Percentiles rank a stretch among this genome's conserved stretches.
phyloP scores from a whole-genome alignment of 2,113 vertebrate genomes.

The chimpanzee (Pan troglodytes) region NHGRI_mPanTro3-v2.1_pri NC_072413.2:97281001-97281500 shows the following conservation, averaged over 20 bases:
- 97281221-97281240: constrained; percentile 65
- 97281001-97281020: constrained; percentile 74
- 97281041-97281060: constrained; percentile 72
- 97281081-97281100: background rate
- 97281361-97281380: constrained; percentile 77
- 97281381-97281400: constrained; percentile 83
- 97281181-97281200: background rate
- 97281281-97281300: constrained; percentile 75
- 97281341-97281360: constrained; percentile 82
- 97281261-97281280: constrained; percentile 15
- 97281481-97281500: constrained; percentile 77
- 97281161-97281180: constrained; percentile 16
- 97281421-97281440: constrained; percentile 81
- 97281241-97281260: constrained; percentile 62
- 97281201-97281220: constrained; percentile 10
- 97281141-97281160: constrained; percentile 13
- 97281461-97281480: constrained; percentile 44
- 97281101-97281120: background rate
- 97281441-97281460: constrained; percentile 77
- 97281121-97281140: background rate
- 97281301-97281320: constrained; percentile 76
- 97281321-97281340: constrained; percentile 85
- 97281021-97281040: constrained; percentile 63
- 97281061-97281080: constrained; percentile 53
- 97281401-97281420: constrained; percentile 86